Conservation (phyloP, 2,113 vertebrate species). For the Platysternon megacephalum region DNA sequence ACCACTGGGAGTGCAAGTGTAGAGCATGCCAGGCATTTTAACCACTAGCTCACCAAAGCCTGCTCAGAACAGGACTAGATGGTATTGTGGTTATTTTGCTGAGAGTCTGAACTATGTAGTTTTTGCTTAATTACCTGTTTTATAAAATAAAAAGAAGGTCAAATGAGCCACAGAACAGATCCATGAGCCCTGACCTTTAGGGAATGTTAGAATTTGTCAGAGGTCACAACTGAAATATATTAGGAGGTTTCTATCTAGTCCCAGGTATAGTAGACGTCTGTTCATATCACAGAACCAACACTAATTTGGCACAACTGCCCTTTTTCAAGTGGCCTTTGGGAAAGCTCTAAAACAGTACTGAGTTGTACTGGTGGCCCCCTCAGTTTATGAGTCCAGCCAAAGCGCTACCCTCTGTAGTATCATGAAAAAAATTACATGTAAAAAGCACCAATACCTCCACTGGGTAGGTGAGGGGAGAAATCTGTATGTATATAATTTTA, state of each 20-base stretch:
- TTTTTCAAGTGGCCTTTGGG: not conserved
- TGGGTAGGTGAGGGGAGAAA: not conserved
- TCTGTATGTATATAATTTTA: accelerated
- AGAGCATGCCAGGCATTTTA: constrained; percentile 32
- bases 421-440: not conserved
- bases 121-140: not conserved
- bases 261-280: not conserved
- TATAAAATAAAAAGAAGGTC: not conserved
- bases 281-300: not conserved
- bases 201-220: not conserved
- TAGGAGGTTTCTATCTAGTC: not conserved
- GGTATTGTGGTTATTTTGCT: not conserved
- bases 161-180: not conserved
- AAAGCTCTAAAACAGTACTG: not conserved
- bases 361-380: not conserved
- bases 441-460: not conserved
- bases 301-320: not conserved
- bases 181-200: not conserved
- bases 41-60: not conserved
- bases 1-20: not conserved
- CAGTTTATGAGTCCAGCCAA: not conserved
- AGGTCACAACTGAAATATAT: not conserved
- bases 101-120: not conserved
- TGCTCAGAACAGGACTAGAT: not conserved
- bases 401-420: not conserved